phyloP scores from a whole-genome alignment of 2,888 invertebrate species.

The Drosophila neotestacea region DNA sequence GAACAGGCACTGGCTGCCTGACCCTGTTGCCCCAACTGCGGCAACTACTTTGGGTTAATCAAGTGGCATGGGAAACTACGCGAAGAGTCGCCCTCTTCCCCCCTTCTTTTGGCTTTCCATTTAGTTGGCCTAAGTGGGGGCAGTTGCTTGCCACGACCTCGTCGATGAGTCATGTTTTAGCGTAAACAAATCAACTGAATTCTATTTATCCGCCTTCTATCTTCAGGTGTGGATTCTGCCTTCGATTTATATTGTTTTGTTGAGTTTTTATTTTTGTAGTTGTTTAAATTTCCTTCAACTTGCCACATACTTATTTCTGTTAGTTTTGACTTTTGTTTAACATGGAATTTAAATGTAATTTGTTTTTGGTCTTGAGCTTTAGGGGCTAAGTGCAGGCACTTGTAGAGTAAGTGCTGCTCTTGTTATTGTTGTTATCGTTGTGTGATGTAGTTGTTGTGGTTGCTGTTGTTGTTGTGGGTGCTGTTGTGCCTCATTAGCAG shows the following conservation, averaged over 20 bases:
- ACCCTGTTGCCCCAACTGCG: conserved; percentile 34
- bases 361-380: conserved; percentile 66
- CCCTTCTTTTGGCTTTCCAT: not conserved
- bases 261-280: conserved; percentile 12
- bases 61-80: conserved; percentile 76
- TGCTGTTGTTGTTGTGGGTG: conserved; percentile 19
- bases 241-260: conserved; percentile 47
- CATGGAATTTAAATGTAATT: conserved; percentile 58
- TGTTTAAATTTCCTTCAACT: conserved; percentile 65
- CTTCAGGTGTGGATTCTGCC: conserved; percentile 62
- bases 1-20: conserved; percentile 38
- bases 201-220: conserved; percentile 26
- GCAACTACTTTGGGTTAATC: conserved; percentile 64
- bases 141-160: conserved; percentile 46
- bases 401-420: conserved; percentile 60
- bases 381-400: conserved; percentile 68
- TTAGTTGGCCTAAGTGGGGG: conserved; percentile 47
- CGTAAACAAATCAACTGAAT: conserved; percentile 63
- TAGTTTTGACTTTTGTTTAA: conserved; percentile 60
- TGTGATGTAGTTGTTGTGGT: conserved; percentile 21
- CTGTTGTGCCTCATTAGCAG: conserved; percentile 59
- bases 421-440: conserved; percentile 26
- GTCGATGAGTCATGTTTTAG: conserved; percentile 65
- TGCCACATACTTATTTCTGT: conserved; percentile 53
- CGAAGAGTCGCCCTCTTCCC: conserved; percentile 24